phyloP scores from a whole-genome alignment of 37 sponge, comb jelly and placozoan species.

The Theonella swinhoei region DNA sequence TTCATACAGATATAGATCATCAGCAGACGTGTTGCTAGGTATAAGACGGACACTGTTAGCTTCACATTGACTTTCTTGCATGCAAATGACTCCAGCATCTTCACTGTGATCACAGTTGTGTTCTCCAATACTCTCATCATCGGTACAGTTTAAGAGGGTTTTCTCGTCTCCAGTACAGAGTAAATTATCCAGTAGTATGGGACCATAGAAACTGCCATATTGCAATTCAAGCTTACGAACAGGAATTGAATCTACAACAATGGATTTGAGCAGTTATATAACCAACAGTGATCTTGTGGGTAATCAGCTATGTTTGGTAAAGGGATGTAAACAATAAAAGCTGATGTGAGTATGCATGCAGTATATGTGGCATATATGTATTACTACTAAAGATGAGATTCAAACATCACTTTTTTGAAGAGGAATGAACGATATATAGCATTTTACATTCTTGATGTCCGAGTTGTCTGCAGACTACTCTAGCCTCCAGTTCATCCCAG shows the following conservation, averaged over 20 bases:
- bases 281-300: too few species aligned
- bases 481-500: conserved; percentile 43
- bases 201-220: conserved; percentile 24
- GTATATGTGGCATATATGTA: too few species aligned
- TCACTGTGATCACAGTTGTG: conserved; percentile 33
- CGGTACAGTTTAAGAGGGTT: conserved; percentile 25
- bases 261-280: too few species aligned
- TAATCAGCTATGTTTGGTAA: too few species aligned
- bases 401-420: too few species aligned
- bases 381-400: too few species aligned
- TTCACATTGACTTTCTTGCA: background rate
- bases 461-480: conserved; percentile 45
- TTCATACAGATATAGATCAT: background rate
- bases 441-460: too few species aligned
- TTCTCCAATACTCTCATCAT: conserved; percentile 24
- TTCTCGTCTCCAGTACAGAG: conserved; percentile 47
- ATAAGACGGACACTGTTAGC: background rate
- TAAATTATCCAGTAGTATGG: conserved; percentile 45
- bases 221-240: background rate
- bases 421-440: too few species aligned
- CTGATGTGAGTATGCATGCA: too few species aligned
- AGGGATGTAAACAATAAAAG: too few species aligned
- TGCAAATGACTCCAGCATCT: conserved; percentile 52
- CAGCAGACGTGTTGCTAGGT: background rate
- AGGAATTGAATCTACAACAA: too few species aligned